Conservation (phyloP, 2,113 vertebrate species). For the Oophaga pumilio region DNA sequence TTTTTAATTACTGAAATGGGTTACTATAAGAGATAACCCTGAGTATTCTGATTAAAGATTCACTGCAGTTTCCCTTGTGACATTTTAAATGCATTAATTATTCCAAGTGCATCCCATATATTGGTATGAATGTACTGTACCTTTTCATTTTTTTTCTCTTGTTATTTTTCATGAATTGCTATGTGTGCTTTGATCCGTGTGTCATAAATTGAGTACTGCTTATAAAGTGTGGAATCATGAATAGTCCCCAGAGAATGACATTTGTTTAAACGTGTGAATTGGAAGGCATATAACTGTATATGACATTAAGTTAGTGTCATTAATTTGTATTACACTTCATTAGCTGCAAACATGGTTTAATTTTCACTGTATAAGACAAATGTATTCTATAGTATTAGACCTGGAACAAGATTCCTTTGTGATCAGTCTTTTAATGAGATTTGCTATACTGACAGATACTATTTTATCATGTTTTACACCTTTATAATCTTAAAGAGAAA, state of each 20-base stretch:
- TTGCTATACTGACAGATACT: not conserved
- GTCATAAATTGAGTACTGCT: constrained; percentile 21
- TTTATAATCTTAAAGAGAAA: not conserved
- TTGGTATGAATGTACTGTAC: constrained; percentile 26
- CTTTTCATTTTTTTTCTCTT: constrained; percentile 20
- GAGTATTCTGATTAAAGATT: constrained; percentile 43
- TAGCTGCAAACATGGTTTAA: constrained; percentile 61
- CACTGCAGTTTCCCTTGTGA: constrained; percentile 20
- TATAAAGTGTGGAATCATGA: constrained; percentile 24
- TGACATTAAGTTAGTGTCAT: constrained; percentile 60
- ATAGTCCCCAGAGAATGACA: constrained; percentile 24
- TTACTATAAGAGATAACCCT: constrained; percentile 39
- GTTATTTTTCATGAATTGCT: constrained; percentile 33
- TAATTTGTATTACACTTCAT: constrained; percentile 63
- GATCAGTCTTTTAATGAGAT: not conserved
- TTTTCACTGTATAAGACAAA: constrained; percentile 58
- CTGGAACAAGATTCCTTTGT: not conserved
- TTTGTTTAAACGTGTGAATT: constrained; percentile 57
- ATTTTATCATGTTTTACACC: not conserved
- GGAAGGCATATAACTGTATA: constrained; percentile 52
- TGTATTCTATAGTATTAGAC: not conserved
- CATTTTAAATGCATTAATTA: constrained; percentile 35
- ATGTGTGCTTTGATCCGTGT: constrained; percentile 34
- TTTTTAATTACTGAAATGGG: constrained; percentile 41
- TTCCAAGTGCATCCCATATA: constrained; percentile 23